Evolutionary conservation across 2,797 vertebrate genomes (phyloP).

Genomic region (Tiaroga cobitis): DNA sequence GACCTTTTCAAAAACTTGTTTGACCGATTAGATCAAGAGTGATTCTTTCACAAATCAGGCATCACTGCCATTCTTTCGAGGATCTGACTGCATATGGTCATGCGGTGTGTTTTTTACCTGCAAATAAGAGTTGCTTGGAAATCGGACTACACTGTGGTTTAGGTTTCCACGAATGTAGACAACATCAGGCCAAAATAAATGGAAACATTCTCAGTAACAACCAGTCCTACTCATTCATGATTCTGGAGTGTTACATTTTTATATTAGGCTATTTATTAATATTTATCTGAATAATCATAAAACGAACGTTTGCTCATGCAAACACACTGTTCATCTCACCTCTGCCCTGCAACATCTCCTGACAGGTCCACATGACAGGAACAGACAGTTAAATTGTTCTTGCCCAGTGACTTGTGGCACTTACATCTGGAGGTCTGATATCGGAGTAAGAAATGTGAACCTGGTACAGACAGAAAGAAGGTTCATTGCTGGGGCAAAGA

Average conservation of each 20-base stretch:
- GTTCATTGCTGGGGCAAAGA: conserved; percentile 79
- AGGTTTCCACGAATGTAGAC: neutral
- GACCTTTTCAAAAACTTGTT: neutral
- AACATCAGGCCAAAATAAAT: neutral
- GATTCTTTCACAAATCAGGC: neutral
- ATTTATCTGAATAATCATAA: neutral
- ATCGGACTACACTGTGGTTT: too few species aligned
- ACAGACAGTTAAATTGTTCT: conserved; percentile 83
- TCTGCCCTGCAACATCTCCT: conserved; percentile 52
- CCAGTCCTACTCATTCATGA: neutral
- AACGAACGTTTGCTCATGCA: neutral
- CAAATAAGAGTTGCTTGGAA: neutral
- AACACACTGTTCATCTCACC: conserved; percentile 44
- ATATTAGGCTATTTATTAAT: neutral
- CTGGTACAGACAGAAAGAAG: conserved; percentile 61
- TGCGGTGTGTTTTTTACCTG: neutral
- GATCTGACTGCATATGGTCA: neutral
- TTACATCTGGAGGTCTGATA: conserved; percentile 78
- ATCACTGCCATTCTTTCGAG: neutral
- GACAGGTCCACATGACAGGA: conserved; percentile 69
- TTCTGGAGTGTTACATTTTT: neutral
- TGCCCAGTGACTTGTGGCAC: conserved; percentile 78
- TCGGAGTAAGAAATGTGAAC: conserved; percentile 80
- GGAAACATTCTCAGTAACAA: neutral
- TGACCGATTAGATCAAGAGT: neutral